Percentiles rank a stretch among this genome's conserved stretches.
These are phyloP conservation scores for Acrobasis consociella DNA, from an alignment of 2,888 invertebrate genomes.

Conservation along the genomic window DNA sequence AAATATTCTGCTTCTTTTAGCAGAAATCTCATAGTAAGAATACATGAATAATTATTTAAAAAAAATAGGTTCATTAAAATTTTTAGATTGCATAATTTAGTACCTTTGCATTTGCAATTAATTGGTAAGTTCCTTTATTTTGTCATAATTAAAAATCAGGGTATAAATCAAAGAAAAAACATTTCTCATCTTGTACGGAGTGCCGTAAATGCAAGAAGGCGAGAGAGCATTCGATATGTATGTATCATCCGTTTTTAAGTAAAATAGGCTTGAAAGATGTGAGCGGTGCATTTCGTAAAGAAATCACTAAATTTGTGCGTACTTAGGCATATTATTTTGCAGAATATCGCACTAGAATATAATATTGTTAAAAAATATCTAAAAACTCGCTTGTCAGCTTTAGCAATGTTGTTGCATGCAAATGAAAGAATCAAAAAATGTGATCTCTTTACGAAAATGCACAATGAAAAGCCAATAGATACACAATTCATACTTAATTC, in stretches of 20 bases:
- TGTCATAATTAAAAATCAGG: neutral
- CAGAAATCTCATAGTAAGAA: neutral
- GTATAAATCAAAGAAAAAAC: neutral
- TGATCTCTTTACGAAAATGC: conserved; percentile 2
- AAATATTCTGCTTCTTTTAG: neutral
- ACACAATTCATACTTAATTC: neutral
- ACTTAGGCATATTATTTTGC: no score
- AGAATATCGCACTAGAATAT: neutral
- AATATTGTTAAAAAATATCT: neutral
- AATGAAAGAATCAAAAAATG: neutral
- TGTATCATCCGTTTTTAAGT: conserved; percentile 5
- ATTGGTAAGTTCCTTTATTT: neutral
- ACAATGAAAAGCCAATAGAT: neutral
- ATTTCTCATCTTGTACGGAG: conserved; percentile 27
- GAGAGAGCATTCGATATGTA: conserved; percentile 12
- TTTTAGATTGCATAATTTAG: neutral
- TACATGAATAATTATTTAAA: neutral
- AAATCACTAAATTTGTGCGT: neutral
- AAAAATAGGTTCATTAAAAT: neutral
- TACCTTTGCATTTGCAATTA: no score
- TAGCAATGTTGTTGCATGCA: no score
- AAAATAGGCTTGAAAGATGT: neutral
- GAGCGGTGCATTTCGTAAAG: neutral
- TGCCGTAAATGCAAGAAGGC: conserved; percentile 22
- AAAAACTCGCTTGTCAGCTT: no score